Percentiles rank a stretch among this genome's conserved stretches.
phyloP scores from a whole-genome alignment of 2,888 invertebrate species.

The Linnaemya vulpina region DNA sequence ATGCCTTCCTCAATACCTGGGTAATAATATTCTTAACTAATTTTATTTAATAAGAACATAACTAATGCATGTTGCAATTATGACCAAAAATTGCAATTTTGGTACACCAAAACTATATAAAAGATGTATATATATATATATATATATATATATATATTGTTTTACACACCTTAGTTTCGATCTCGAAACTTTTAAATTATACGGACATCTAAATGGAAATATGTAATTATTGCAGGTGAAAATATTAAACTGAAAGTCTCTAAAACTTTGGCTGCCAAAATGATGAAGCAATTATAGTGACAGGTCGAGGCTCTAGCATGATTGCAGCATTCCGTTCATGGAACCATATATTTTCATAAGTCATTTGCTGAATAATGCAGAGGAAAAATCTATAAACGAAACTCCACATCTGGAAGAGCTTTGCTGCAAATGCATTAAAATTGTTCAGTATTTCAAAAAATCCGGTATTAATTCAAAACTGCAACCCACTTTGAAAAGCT shows the following conservation, averaged over 20 bases:
- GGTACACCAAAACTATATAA: neutral
- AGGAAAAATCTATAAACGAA: slow-evolving; percentile 16
- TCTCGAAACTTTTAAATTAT: too few relatives aligned
- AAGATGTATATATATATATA: neutral
- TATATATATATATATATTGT: neutral
- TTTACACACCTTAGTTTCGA: too few relatives aligned
- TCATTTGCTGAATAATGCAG: slow-evolving; percentile 7
- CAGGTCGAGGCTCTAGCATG: slow-evolving; percentile 14
- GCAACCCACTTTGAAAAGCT: slow-evolving; percentile 18
- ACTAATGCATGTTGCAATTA: too few relatives aligned
- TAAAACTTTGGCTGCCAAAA: neutral
- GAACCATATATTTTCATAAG: slow-evolving; percentile 13
- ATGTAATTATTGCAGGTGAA: too few relatives aligned
- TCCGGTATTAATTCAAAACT: slow-evolving; percentile 2
- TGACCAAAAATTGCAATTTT: too few relatives aligned
- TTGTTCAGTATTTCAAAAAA: slow-evolving; percentile 36
- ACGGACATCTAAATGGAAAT: too few relatives aligned
- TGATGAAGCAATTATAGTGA: slow-evolving; percentile 17
- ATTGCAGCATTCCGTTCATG: slow-evolving; percentile 46
- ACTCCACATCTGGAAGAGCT: neutral
- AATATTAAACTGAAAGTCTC: slow-evolving; percentile 6
- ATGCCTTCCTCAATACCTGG: too few relatives aligned
- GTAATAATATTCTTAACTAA: too few relatives aligned
- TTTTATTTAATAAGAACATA: neutral
- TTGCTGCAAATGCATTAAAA: neutral